Base-by-base conservation (phyloP, 2,888 invertebrate species). In the Microctonus brassicae region DNA sequence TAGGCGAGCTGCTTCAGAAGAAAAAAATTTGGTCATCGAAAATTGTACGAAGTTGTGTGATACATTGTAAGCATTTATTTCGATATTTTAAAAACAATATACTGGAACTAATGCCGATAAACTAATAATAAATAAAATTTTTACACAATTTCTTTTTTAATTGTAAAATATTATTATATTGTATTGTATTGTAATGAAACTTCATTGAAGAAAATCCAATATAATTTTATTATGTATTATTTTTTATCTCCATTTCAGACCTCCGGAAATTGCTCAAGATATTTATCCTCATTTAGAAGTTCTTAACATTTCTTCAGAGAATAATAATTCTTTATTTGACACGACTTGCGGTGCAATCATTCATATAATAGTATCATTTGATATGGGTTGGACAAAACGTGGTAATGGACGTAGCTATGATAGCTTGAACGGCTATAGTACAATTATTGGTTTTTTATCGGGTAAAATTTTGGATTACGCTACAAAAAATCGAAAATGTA, bases 1-100 rank as follows among this genome's bases (percentile, higher is more conserved):
- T 60, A 60, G 34, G n/a, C 60, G 17, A 34, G 60, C 33, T 60
- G 60, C 60, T n/a, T 60, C 29, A 17, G 60, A 60, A 34, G 60
- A 33, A n/a, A 33, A 34, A 34, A 34, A 29, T 6, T 34, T 60
- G 34, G 60, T 60, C 9, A 34, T 60, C 0, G 34, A 17, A 29
- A 60, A 60, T 34, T 33, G 33, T 0, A 33, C 33, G 34, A 33
- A 60, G 17, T 33, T 60, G 33, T 60, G 60, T 9, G 60, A 60
- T 60, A 36, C 60, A 60, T 60, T 60, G 60, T 60, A 60, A 36
- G 60, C 17, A 36, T 60, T 60, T 17, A 60, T 26, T 11, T 3
- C 3, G 60, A 60, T 60, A 34, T 0, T 34, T 60, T 34, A 5
- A 17, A 60, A n/a, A n/a, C n/a, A 29, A 60, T 4, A 20, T 60